Base-by-base conservation (phyloP, 2,797 vertebrate species). In the Pterois miles region DNA sequence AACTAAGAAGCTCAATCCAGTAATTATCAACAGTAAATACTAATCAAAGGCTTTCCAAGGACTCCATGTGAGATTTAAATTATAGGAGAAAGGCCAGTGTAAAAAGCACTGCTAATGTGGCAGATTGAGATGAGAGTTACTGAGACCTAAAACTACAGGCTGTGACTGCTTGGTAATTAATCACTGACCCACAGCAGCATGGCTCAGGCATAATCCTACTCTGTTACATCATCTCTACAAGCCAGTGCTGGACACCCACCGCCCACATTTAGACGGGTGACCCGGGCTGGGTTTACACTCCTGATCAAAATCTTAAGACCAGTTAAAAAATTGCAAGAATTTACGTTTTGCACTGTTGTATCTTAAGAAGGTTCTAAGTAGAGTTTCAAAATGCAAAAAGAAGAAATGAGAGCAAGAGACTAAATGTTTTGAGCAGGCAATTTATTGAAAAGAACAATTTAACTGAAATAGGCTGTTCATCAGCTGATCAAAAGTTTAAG, bases 141-240 rank as follows among this genome's bases (percentile, higher is more conserved):
- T 64, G 73, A 56, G 75, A 84, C 54, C 38, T 75, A 60, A 80
- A 88, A 66, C 80, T 66, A 57, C 74, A 83, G 72, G 81, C 69
- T 78, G 76, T 65, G 16, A 36, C 64, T 60, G 54, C 68, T 60
- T 62, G 82, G 62, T 86, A 85, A 90, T 78, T 85, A 88, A 84
- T 84, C 66, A 74, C 43, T 65, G 72, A 52, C 38, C 65, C 60
- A 50, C 34, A 67, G 67, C 79, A 74, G 62, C 31, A 27, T 63
- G 52, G 70, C 56, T 83, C 71, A 74, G 69, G 46, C 71, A 29
- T 88, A 91, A 86, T 90, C 84, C 85, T 23, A 9, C 38, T 29
- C 43, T 72, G 71, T 91, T 87, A 86, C 81, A 76, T 88, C 75
- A 89, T 71, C 66, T 52, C 16, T 38, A 40, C 22, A 29, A 74